Evolutionary conservation across 2,888 invertebrate species (phyloP).

Genomic region (Koerneria pararmatus): DNA sequence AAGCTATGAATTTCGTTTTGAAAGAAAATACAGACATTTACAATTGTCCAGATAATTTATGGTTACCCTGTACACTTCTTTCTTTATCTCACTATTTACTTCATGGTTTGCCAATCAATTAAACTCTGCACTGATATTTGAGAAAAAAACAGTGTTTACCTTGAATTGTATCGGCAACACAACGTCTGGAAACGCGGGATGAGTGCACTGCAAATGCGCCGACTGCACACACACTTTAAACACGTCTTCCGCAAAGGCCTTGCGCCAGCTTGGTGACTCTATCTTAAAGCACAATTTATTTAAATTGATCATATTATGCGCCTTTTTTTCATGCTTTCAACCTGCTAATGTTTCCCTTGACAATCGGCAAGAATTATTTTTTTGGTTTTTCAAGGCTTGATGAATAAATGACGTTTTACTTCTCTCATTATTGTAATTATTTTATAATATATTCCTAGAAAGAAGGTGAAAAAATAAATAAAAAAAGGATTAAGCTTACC

Average conservation of each 20-base stretch:
- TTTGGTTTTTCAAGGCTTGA: no score
- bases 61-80: neutral
- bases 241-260: constrained; percentile 18
- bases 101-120: neutral
- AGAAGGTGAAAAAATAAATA: no score
- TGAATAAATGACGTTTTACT: no score
- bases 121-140: neutral
- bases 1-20: no score
- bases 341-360: no score
- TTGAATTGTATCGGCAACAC: constrained; percentile 37
- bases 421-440: no score
- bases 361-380: no score
- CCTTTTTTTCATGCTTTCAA: no score
- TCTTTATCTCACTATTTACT: neutral
- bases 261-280: constrained; percentile 17
- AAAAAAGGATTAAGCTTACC: neutral
- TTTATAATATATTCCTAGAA: no score
- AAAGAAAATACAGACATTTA: no score
- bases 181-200: constrained; percentile 47
- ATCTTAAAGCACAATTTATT: constrained; percentile 6
- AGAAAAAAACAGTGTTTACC: constrained; percentile 25
- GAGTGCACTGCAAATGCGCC: constrained; percentile 39
- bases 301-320: no score
- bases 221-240: constrained; percentile 30
- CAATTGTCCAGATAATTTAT: no score